A percentile compares a stretch with the other conserved stretches of the same genome.
Conservation (phyloP, 92 coral and sea anemone genomes). For the Desmophyllum pertusum region DNA sequence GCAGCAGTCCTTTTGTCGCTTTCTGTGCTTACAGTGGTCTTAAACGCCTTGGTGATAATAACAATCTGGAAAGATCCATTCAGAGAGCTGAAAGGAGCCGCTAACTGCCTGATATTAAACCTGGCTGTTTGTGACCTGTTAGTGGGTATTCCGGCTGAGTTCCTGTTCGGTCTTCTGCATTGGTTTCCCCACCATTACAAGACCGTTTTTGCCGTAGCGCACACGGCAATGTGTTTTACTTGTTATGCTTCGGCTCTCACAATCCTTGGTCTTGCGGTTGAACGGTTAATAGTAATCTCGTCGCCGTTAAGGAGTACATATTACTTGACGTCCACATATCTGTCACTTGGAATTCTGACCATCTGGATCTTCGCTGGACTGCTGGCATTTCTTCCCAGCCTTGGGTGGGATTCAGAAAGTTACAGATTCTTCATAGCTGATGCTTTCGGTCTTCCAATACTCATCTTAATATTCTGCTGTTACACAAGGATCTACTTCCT, state of each 20-base stretch:
- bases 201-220: neutral
- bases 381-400: neutral
- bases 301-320: neutral
- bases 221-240: neutral
- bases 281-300: neutral
- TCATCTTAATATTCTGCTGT: neutral
- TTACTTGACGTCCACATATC: neutral
- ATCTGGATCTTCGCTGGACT: conserved; percentile 6
- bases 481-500: neutral
- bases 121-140: conserved; percentile 14
- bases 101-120: conserved; percentile 16
- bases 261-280: conserved; percentile 1
- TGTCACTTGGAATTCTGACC: neutral
- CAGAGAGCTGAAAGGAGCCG: conserved; percentile 4
- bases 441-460: neutral
- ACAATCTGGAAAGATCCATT: conserved; percentile 27
- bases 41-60: neutral
- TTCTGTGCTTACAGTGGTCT: neutral
- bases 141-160: conserved; percentile 9
- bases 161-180: neutral
- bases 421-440: neutral
- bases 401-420: neutral
- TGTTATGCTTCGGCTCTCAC: neutral
- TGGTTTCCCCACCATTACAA: neutral
- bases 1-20: neutral